These are phyloP conservation scores for Tetramorium bicarinatum DNA, from an alignment of 2,888 invertebrate species.

Conservation along the genomic window DNA sequence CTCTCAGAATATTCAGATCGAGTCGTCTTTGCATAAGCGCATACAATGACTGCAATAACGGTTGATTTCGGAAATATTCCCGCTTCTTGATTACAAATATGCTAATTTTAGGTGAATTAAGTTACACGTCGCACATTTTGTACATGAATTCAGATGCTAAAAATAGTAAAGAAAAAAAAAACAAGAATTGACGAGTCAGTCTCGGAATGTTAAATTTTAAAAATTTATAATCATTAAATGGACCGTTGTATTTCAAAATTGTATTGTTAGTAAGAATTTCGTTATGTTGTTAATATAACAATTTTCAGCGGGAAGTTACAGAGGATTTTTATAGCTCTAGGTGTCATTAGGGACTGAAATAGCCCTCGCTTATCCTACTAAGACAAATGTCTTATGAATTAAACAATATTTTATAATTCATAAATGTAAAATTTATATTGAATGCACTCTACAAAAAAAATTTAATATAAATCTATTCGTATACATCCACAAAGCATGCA, in stretches of 20 bases:
- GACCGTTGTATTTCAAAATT: neutral
- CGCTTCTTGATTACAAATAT: neutral
- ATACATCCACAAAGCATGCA: no score
- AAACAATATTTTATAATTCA: no score
- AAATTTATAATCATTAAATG: neutral
- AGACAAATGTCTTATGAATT: no score
- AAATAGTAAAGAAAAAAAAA: neutral
- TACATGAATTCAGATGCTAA: neutral
- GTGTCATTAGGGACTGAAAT: no score
- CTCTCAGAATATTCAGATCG: slow-evolving; percentile 38
- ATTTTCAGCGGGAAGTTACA: no score
- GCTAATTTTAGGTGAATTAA: slow-evolving; percentile 16
- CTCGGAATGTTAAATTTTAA: neutral
- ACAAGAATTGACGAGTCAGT: neutral
- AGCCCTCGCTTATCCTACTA: no score
- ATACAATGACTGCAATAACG: slow-evolving; percentile 20
- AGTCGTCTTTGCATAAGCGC: slow-evolving; percentile 40
- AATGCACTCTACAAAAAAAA: no score
- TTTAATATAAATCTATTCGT: no score
- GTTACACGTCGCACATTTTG: neutral
- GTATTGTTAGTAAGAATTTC: neutral
- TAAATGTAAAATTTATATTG: no score
- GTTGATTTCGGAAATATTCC: slow-evolving; percentile 10
- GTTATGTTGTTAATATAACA: no score
- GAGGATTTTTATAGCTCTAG: no score